phyloP scores from a whole-genome alignment of 2,113 vertebrate species.

The Tragelaphus strepsiceros region DNA sequence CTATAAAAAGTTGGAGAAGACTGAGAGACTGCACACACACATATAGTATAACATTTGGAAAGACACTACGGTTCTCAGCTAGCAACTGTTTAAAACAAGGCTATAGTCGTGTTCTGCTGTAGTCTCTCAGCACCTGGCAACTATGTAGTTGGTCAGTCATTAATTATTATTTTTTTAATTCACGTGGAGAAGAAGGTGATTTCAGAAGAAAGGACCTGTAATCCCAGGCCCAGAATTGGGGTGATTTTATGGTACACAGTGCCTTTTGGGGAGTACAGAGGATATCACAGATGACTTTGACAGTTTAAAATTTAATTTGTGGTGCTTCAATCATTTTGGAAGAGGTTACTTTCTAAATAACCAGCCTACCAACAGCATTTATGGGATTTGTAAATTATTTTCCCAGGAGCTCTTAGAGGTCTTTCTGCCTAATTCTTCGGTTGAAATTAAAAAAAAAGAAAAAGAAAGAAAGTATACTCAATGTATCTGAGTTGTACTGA shows the following conservation, averaged over 20 bases:
- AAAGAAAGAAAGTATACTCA: constrained; percentile 15
- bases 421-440: constrained; percentile 48
- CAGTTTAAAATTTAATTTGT: constrained; percentile 37
- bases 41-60: neutral
- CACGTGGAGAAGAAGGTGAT: neutral
- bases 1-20: neutral
- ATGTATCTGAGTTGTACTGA: neutral
- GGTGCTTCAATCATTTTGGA: constrained; percentile 62
- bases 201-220: neutral
- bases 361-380: constrained; percentile 42
- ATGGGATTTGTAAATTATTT: constrained; percentile 61
- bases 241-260: neutral
- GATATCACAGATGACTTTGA: neutral
- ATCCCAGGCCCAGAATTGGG: neutral
- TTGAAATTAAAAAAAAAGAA: neutral
- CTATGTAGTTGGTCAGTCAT: neutral
- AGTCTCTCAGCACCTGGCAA: neutral
- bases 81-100: neutral
- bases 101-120: neutral
- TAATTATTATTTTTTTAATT: neutral
- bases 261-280: neutral
- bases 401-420: constrained; percentile 65
- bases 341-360: constrained; percentile 68
- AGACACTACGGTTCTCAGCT: neutral
- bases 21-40: neutral